Base-by-base conservation (phyloP, 1,140 invertebrate genomes). In the Calephelis nemesis region DNA sequence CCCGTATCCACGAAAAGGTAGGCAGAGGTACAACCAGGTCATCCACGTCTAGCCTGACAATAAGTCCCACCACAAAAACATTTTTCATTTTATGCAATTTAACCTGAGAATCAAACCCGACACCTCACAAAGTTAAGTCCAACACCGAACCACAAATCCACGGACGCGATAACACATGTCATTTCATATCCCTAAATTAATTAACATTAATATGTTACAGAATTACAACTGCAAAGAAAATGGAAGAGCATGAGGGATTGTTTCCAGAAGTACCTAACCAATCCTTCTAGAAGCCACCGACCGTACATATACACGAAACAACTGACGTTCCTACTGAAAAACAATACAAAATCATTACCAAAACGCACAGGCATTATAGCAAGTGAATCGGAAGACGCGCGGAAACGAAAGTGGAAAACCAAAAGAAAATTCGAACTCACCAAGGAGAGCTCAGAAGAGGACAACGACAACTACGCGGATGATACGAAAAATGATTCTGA, bases 231-330 rank as follows among this genome's bases (percentile, higher is more conserved):
- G 8, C 87, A 90, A 67, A 90, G 87, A 71, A 91, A 90, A 82
- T 91, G 89, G 89, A 91, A 90, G 63, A 84, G 89, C 62, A 84
- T 90, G 7, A 71, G 86, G 42, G 89, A 91, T 52, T 87, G 84
- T 58, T 91, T 90, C 58, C 80, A 85, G 63, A 90, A 89, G 60
- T 89, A 89, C 70, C 54, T 88, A 12, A 64, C 72, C 8, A 83
- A 88, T 64, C 87, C 87, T 0, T 77, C 75, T 6, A 81, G 77
- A 72, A 82, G 81, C 8, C 83, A 77, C 68, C 78, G 79, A 7
- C 85, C 87, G 0, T 91, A 91, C 64, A 70, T 90, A 42, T 90
- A 90, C 48, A 74, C 65, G 6, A 88, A 81, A 68, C 83, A 86
- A 54, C 71, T 91, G 49, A 77, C 84, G 63, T 91, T 91, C 42